Percentiles rank a stretch among this genome's conserved stretches.
Evolutionary conservation across 2,888 invertebrate genomes (phyloP).

Genomic region (Chymomyza caudatula): DNA sequence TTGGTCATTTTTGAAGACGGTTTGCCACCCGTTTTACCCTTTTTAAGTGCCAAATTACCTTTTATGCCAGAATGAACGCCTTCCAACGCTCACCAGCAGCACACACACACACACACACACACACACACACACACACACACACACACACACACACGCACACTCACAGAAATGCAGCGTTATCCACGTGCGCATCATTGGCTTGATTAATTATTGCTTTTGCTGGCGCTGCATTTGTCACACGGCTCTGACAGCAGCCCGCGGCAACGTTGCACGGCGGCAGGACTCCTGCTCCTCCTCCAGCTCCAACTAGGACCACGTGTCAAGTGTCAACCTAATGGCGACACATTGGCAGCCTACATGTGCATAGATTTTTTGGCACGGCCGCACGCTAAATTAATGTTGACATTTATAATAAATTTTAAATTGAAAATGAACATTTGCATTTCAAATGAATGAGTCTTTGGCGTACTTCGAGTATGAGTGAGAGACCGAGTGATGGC

Average conservation of each 20-base stretch:
- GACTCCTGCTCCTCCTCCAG: not conserved
- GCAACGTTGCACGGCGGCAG: not conserved
- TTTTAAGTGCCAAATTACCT: conserved; percentile 67
- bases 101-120: not conserved
- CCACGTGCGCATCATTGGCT: conserved; percentile 53
- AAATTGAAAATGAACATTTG: conserved; percentile 63
- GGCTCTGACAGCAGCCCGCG: conserved; percentile 6
- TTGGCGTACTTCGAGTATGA: not conserved
- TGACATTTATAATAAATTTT: conserved; percentile 67
- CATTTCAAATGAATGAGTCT: conserved; percentile 49
- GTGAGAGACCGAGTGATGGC: not conserved
- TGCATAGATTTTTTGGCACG: conserved; percentile 33
- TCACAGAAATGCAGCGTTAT: not conserved
- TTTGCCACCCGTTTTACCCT: conserved; percentile 44
- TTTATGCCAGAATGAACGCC: conserved; percentile 23
- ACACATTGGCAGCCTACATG: conserved; percentile 20
- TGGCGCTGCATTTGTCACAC: conserved; percentile 11
- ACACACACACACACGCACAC: not conserved
- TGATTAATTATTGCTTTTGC: conserved; percentile 57
- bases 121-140: not conserved
- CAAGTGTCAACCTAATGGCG: conserved; percentile 41
- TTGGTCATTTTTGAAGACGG: conserved; percentile 1
- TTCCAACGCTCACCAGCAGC: conserved; percentile 6
- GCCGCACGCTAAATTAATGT: conserved; percentile 51
- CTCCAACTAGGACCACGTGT: conserved; percentile 27